phyloP scores from a whole-genome alignment of 2,797 vertebrate species.

The Melopsittacus undulatus region DNA sequence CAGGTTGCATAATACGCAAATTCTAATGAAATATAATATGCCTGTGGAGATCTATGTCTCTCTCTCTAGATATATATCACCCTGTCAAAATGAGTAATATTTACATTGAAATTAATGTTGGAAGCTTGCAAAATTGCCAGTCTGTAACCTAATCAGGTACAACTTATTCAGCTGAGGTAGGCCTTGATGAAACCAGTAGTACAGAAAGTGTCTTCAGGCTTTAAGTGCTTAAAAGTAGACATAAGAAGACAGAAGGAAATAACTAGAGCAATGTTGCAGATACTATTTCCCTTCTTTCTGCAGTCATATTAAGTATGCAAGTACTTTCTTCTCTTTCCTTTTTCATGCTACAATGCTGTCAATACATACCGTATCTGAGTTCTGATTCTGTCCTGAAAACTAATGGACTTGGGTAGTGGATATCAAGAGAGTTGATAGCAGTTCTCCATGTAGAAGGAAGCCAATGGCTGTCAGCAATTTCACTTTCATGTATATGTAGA shows the following conservation, averaged over 20 bases:
- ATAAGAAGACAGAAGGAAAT: not conserved
- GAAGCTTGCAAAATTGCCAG: not conserved
- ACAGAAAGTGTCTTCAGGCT: not conserved
- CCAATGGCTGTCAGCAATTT: not conserved
- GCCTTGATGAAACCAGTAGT: not conserved
- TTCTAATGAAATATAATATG: not conserved
- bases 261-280: not conserved
- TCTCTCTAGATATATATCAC: not conserved
- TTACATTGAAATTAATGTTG: slow-evolving; percentile 35
- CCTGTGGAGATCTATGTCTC: not conserved
- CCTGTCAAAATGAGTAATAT: slow-evolving; percentile 4
- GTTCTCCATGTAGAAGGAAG: not conserved
- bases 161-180: not conserved
- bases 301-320: not conserved
- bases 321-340: not conserved
- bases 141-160: not conserved
- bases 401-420: not conserved
- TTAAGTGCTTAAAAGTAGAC: not conserved
- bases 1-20: not conserved
- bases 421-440: not conserved
- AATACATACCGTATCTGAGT: not conserved
- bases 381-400: not conserved
- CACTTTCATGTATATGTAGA: not conserved
- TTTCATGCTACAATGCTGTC: not conserved
- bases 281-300: not conserved